Evolutionary conservation across 23 tunicate species (phyloP).

Genomic region (Styela clava): DNA sequence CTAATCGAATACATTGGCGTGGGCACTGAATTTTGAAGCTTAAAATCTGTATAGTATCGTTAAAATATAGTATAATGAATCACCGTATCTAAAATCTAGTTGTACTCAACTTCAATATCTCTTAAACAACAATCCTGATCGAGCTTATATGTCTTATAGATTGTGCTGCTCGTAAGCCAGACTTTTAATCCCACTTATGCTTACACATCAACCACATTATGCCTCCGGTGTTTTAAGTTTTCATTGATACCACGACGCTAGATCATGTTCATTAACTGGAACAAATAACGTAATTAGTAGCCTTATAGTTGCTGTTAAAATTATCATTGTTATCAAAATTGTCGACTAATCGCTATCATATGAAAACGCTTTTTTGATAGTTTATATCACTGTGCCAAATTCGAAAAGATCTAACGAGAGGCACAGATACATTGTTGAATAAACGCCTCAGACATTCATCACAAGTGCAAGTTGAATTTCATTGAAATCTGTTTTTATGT

Average conservation of each 20-base stretch:
- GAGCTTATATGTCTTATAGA: background rate
- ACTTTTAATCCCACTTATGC: background rate
- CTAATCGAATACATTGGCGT: background rate
- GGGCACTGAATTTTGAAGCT: background rate
- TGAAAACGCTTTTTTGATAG: background rate
- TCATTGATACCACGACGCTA: background rate
- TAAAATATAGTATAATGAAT: no score
- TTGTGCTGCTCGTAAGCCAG: background rate
- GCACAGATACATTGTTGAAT: background rate
- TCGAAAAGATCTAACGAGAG: no score
- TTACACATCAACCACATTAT: background rate
- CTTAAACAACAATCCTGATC: background rate
- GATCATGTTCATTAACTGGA: background rate
- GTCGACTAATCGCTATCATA: background rate
- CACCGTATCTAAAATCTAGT: background rate
- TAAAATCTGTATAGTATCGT: background rate
- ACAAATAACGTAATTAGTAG: background rate
- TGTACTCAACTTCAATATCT: background rate
- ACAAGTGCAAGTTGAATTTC: background rate
- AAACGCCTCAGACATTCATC: no score
- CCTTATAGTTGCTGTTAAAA: background rate
- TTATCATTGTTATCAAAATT: background rate
- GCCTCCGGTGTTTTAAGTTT: background rate
- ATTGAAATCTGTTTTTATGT: background rate
- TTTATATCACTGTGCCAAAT: background rate